Evolutionary conservation across 2,888 invertebrate species (phyloP), one percentile per base, ranked within the genome.

Genomic region (Phragmatobia fuliginosa): DNA sequence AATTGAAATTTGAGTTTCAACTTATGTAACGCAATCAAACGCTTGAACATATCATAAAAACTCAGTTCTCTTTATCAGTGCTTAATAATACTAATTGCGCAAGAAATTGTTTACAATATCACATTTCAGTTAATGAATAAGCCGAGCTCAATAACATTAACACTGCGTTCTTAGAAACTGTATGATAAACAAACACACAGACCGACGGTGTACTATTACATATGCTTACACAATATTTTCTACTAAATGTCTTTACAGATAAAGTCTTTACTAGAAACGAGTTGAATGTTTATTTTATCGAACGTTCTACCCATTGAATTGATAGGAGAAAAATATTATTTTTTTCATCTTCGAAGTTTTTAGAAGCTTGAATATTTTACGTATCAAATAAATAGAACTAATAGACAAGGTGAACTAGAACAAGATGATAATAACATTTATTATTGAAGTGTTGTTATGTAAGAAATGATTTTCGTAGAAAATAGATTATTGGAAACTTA

Each of bases 91-190:
- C 66, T 59, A 36, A 75, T 80, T 78, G 68, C 68, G 74, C 75
- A 72, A 73, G 70, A 78, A 75, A 73, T 70, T 87, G 83, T 85
- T 86, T 84, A 87, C 82, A 83, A 76, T 86, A 85, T 87, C 85
- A 74, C 66, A 75, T 86, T 83, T 84, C 85, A 84, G 81, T 81
- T 82, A 83, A 85, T 82, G 80, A 83, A 79, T 78, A 78, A 62
- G 71, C 74, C 73, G 78, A 66, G 79, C 67, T 61, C 74, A 76
- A 81, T 78, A 79, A 79, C 81, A 83, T 82, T 81, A 75, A 78
- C 83, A 77, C 81, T 77, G 72, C 74, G 73, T 87, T 85, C 87
- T 83, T 62, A 82, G 85, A 87, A 82, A 81, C 70, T 72, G 74
- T 77, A 78, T 74, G 81, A 83, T 86, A 85, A 87, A 87, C 82